Evolutionary conservation across 2,113 vertebrate genomes (phyloP), one percentile per base, ranked within the genome.

Genomic region (Isurus oxyrinchus): DNA sequence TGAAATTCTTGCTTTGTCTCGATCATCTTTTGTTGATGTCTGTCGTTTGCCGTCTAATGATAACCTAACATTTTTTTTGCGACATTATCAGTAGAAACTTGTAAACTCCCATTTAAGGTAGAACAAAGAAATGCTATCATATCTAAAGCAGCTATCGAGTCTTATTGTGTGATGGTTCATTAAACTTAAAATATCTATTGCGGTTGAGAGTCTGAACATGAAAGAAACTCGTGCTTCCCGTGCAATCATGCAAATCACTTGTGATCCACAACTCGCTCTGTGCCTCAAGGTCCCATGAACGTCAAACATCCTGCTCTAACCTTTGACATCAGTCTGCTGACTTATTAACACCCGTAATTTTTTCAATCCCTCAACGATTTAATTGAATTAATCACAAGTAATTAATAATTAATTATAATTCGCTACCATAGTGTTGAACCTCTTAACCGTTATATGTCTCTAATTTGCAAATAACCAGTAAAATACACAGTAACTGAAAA

Each of bases 171-270:
- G 94, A 95, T n/a, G 44, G 10, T 72, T 72, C 66, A 13, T 95
- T 95, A 55, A 72, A 69, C 44, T 95, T 94, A 59, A 95, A 72
- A 76, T 95, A 63, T 31, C 53, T 23, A 27, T 16, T 55, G 67
- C 2, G 66, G 66, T 55, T 40, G 59, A 23, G 16, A 19, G 59
- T 1, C 90, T 40, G 90, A 40, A 40, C 66, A 72, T 95, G 27
- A 76, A 72, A 72, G 94, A 49, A 95, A 69, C 94, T 72, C 94
- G 67, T 95, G 94, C 94, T 95, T 76, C 6, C 94, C 76, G 66
- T 49, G 44, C 3, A 16, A 76, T 95, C 94, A 72, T 53, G 67
- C 31, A 55, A 16, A 4, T 66, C 7, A 67, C 90, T 94, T 66
- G 59, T 94, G 90, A 63, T 63, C 14, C 90, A 63, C 14, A 61